Conservation (phyloP, 2,888 invertebrate genomes). For the Rutpela maculata region DNA sequence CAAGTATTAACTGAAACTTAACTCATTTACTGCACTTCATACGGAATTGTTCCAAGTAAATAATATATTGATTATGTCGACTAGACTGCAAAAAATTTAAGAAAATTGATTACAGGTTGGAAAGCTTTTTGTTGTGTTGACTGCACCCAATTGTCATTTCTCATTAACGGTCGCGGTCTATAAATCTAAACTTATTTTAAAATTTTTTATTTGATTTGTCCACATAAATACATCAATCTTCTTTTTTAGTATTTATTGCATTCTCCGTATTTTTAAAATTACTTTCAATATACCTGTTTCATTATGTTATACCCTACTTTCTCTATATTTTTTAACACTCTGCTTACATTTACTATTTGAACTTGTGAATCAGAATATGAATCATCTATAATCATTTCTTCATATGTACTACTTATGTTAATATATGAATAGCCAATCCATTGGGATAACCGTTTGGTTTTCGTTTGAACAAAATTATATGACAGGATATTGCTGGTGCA, state of each 20-base stretch:
- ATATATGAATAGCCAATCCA: not conserved
- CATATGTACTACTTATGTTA: constrained; percentile 1
- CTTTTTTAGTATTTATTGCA: not conserved
- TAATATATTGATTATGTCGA: no score
- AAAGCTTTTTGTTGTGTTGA: no score
- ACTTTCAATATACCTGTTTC: not conserved
- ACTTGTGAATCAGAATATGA: not conserved
- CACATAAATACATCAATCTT: not conserved
- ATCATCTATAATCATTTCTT: not conserved
- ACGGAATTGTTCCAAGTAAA: no score
- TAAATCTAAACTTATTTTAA: not conserved
- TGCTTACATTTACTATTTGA: not conserved
- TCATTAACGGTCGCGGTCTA: not conserved
- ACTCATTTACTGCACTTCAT: no score
- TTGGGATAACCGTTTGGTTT: constrained; percentile 3
- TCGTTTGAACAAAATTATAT: not conserved
- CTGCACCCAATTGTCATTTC: not conserved
- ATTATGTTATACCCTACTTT: not conserved
- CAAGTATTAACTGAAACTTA: no score
- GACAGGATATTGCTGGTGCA: no score
- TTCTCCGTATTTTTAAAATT: not conserved
- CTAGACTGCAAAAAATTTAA: no score
- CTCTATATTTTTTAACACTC: not conserved
- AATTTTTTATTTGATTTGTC: not conserved
- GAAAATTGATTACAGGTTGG: no score